These are phyloP conservation scores for Microctenopoma stevenorrisi DNA, from an alignment of 2,797 vertebrate genomes.

Conservation along the genomic window DNA sequence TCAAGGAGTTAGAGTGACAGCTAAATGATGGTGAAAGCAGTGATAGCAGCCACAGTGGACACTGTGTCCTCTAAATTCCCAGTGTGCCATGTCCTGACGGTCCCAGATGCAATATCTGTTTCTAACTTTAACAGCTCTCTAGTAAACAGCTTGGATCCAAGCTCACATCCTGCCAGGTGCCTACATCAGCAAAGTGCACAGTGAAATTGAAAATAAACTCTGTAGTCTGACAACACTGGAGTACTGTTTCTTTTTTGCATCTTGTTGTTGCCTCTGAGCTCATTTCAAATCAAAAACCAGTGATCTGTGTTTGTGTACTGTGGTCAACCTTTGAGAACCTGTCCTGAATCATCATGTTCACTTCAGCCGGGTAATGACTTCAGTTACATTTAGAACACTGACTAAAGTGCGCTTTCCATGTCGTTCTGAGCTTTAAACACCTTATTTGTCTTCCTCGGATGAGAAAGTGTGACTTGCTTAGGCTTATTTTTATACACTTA, in stretches of 20 bases:
- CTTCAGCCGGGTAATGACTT: constrained; percentile 17
- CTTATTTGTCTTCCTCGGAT: constrained; percentile 17
- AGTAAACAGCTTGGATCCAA: constrained; percentile 12
- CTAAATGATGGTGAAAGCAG: constrained; percentile 1
- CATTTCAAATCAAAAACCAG: constrained; percentile 31
- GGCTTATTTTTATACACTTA: constrained; percentile 10
- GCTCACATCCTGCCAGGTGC: constrained; percentile 5
- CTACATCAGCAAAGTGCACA: constrained; percentile 2
- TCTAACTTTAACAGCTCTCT: constrained; percentile 1
- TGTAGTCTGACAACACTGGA: not conserved
- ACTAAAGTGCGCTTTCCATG: constrained; percentile 2
- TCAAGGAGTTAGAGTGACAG: not conserved
- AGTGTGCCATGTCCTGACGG: not conserved
- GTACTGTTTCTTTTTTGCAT: not conserved
- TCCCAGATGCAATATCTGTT: not conserved
- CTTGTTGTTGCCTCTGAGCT: constrained; percentile 4
- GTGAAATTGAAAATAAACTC: not conserved
- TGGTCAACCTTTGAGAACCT: constrained; percentile 4
- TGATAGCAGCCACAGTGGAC: constrained; percentile 14
- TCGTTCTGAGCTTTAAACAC: constrained; percentile 10
- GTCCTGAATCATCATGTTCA: constrained; percentile 10
- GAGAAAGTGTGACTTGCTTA: constrained; percentile 5
- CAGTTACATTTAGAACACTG: not conserved
- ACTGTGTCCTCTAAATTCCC: constrained; percentile 9
- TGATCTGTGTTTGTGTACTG: constrained; percentile 17